A percentile compares a stretch with the other conserved stretches of the same genome.
These are phyloP conservation scores for Steinernema hermaphroditum DNA, from an alignment of 2,888 invertebrate species.

Conservation along the genomic window DNA sequence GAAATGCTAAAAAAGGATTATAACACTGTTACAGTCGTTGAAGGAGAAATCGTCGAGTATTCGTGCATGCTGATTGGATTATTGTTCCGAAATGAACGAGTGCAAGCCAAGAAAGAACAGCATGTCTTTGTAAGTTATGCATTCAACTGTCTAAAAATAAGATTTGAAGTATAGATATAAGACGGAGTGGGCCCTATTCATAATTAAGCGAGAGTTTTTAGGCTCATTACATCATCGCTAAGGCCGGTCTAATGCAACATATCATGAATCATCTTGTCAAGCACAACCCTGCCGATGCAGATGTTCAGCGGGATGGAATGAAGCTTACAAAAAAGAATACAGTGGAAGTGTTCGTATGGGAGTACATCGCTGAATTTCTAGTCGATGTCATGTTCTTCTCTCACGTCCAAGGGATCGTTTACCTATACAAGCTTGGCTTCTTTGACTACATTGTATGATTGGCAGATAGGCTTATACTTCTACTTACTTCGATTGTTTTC, in stretches of 20 bases:
- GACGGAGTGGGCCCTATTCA: no score
- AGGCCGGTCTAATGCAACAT: neutral
- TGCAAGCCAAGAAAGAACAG: neutral
- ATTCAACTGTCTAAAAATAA: neutral
- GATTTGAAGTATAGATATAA: no score
- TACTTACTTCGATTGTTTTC: neutral
- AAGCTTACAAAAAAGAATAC: neutral
- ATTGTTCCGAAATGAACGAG: neutral
- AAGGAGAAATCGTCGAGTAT: constrained; percentile 5
- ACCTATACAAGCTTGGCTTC: neutral
- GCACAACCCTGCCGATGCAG: constrained; percentile 15
- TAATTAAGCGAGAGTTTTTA: neutral
- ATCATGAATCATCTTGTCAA: neutral
- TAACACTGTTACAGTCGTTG: neutral
- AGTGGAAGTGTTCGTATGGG: constrained; percentile 14
- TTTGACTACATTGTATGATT: constrained; percentile 2
- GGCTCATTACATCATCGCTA: constrained; percentile 4
- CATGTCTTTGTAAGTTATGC: neutral
- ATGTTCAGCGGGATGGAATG: neutral
- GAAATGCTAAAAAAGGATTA: constrained; percentile 4
- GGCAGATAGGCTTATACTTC: no score
- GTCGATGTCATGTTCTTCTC: constrained; percentile 23
- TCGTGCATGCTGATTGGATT: constrained; percentile 5
- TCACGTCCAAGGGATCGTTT: neutral
- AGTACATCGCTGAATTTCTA: constrained; percentile 5